Conservation (phyloP, 2,888 invertebrate species). For the Caenorhabditis becei region DNA sequence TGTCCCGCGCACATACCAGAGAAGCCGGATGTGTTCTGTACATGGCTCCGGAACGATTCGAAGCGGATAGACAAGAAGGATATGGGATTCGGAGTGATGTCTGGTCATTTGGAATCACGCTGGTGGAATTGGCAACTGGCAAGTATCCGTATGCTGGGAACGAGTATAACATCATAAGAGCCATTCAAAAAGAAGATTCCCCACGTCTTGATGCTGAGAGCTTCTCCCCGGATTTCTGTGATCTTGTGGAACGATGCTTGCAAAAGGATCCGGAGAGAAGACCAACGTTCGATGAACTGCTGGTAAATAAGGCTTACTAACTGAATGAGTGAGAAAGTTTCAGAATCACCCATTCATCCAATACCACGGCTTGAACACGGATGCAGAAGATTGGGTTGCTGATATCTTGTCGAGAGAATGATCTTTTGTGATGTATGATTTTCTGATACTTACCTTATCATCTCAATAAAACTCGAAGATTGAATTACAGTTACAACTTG, state of each 20-base stretch:
- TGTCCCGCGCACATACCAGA: not conserved
- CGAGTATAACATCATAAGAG: not conserved
- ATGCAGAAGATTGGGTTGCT: too few species aligned
- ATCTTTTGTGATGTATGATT: too few species aligned
- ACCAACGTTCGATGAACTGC: too few species aligned
- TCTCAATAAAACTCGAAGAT: too few species aligned
- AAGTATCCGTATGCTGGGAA: not conserved
- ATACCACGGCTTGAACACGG: too few species aligned
- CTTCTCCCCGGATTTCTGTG: not conserved
- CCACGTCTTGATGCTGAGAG: not conserved
- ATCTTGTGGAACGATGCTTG: not conserved
- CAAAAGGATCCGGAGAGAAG: not conserved
- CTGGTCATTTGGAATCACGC: not conserved
- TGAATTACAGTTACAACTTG: too few species aligned
- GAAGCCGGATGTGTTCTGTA: not conserved
- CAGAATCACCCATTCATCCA: too few species aligned
- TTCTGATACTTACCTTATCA: too few species aligned
- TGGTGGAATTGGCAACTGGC: not conserved
- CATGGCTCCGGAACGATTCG: not conserved
- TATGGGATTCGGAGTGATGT: not conserved
- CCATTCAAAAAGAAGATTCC: not conserved
- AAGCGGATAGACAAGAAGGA: too few species aligned
- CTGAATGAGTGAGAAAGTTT: too few species aligned
- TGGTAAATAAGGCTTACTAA: too few species aligned
- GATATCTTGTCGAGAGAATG: too few species aligned